Evolutionary conservation across 53 echinoderm and acorn worm species (phyloP), one percentile per base, ranked within the genome.

Genomic region (Holothuria leucospilota): DNA sequence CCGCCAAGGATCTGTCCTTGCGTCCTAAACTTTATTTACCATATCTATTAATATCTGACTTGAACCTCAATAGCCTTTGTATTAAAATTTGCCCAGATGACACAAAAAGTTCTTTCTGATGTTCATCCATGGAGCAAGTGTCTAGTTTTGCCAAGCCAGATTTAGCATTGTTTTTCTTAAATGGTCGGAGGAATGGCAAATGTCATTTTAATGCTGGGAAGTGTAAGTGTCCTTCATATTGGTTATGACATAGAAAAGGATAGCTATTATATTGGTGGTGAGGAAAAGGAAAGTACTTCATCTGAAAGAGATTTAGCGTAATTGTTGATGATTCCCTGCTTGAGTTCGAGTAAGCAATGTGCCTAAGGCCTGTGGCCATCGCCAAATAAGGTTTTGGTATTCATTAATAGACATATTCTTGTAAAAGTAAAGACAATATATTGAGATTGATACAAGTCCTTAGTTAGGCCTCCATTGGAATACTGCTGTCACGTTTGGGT

Each of bases 31-130:
- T 26, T 58, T 56, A 25, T 78, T 78, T 28, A n/a, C 53, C 9
- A 78, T 78, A 16, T 78, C 51, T 24, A 78, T 78, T 56, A 78
- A 78, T 16, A 56, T 13, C 24, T 27, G 78, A 78, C 59, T 29
- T 29, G 16, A 59, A 78, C 28, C 21, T 52, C 10, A 25, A 78
- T 15, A 58, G 78, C n/a, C 42, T 42, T 42, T 42, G 42, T 42
- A 42, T 42, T 42, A 42, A 63, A 63, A 25, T 63, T 63, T 63
- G 63, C n/a, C n/a, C 63, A 21, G 63, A 63, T 63, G 63, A 63
- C 63, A 63, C 63, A n/a, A 21, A 63, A 63, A 25, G 21, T 63
- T 21, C 25, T 23, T 63, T 21, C 21, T 63, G 21, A 21, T 21
- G 63, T 63, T 21, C 21, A 23, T 23, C 25, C 21, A 23, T 63